Conservation (phyloP, 2,888 invertebrate species). For the Epistrophella euchroma region DNA sequence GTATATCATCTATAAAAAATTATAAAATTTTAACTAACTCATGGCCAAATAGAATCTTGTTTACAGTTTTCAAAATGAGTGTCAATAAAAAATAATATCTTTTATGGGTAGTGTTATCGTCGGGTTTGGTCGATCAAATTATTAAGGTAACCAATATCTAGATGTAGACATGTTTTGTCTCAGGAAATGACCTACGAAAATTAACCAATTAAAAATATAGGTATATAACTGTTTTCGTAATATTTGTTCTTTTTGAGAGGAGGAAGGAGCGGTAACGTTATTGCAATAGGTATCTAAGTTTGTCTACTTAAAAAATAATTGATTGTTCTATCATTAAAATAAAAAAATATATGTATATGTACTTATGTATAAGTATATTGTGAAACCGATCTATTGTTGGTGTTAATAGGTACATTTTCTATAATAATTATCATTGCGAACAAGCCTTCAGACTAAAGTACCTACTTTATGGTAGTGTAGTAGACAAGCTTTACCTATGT, state of each 20-base stretch:
- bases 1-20: slow-evolving; percentile 3
- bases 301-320: background rate
- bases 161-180: background rate
- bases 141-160: background rate
- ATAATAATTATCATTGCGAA: slow-evolving; percentile 6
- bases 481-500: background rate
- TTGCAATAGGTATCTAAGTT: too few species aligned
- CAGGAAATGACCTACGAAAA: background rate
- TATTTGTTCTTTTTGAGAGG: background rate
- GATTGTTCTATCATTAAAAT: background rate
- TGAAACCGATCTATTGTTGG: background rate
- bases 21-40: slow-evolving; percentile 49
- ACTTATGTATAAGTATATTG: background rate
- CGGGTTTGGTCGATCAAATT: background rate
- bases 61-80: slow-evolving; percentile 57
- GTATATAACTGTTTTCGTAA: background rate
- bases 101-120: background rate
- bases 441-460: background rate
- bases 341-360: background rate
- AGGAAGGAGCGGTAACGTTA: background rate
- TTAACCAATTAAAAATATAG: background rate
- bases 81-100: slow-evolving; percentile 33
- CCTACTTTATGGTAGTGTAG: background rate
- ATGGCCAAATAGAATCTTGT: slow-evolving; percentile 62
- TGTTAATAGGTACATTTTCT: background rate